Conservation (phyloP, 1,140 invertebrate genomes). For the Dendrolimus punctatus region DNA sequence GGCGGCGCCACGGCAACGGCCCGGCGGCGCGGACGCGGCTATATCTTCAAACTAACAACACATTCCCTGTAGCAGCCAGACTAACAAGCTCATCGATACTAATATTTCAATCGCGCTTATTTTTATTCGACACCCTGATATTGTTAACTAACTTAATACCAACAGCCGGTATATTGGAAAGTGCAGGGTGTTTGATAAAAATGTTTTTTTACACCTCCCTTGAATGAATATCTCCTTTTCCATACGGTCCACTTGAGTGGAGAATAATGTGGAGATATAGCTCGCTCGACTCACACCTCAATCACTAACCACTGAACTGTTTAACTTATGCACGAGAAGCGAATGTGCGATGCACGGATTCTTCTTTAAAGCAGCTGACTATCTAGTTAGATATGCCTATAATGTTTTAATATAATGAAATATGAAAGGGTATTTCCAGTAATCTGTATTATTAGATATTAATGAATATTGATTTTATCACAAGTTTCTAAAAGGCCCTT, state of each 20-base stretch:
- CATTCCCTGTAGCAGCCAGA: not conserved
- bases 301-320: conserved; percentile 59
- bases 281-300: conserved; percentile 55
- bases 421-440: conserved; percentile 46
- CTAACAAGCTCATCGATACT: too few species aligned
- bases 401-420: conserved; percentile 52
- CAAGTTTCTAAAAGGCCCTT: conserved; percentile 29
- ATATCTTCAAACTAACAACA: conserved; percentile 47
- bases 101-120: too few species aligned
- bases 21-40: conserved; percentile 57
- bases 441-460: conserved; percentile 55
- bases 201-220: too few species aligned
- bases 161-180: conserved; percentile 13
- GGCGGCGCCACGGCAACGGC: conserved; percentile 53
- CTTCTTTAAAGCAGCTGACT: conserved; percentile 70
- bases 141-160: too few species aligned
- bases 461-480: conserved; percentile 40
- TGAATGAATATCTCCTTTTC: conserved; percentile 1
- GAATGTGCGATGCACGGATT: conserved; percentile 70
- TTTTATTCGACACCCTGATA: too few species aligned
- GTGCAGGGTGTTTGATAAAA: not conserved
- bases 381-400: conserved; percentile 67
- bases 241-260: conserved; percentile 31
- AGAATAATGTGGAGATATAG: conserved; percentile 51
- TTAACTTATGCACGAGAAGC: conserved; percentile 67